These are phyloP conservation scores for Lysandra coridon DNA, from an alignment of 2,888 invertebrate genomes.

Conservation along the genomic window DNA sequence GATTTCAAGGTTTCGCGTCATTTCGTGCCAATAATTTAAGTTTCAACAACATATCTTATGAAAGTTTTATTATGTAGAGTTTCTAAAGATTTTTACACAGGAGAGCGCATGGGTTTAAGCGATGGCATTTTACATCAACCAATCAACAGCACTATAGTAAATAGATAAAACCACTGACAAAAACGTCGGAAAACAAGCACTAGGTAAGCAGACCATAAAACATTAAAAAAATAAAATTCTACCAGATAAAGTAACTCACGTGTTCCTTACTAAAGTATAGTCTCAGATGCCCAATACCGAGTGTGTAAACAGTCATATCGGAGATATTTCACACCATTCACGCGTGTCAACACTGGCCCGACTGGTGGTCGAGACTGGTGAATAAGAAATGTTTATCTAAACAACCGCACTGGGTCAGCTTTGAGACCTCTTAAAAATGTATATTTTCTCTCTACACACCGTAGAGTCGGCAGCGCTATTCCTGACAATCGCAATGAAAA, in stretches of 20 bases:
- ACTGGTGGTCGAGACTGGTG: background rate
- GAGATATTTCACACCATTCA: slow-evolving; percentile 3
- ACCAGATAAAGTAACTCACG: background rate
- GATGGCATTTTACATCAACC: too few relatives aligned
- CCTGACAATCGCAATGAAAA: background rate
- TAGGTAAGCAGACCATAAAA: background rate
- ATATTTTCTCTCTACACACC: background rate
- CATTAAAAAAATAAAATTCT: background rate
- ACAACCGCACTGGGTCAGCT: slow-evolving; percentile 17
- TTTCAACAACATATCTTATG: too few relatives aligned
- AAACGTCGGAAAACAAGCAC: too few relatives aligned
- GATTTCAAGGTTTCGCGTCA: background rate
- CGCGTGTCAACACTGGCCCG: background rate
- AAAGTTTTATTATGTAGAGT: too few relatives aligned
- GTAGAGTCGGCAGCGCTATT: background rate
- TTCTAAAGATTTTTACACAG: too few relatives aligned
- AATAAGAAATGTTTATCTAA: slow-evolving; percentile 11
- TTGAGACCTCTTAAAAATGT: background rate
- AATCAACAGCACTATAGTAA: too few relatives aligned
- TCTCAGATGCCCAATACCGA: background rate
- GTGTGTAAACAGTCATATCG: background rate
- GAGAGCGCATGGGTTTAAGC: too few relatives aligned
- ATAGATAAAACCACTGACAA: too few relatives aligned
- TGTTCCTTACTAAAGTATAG: background rate
- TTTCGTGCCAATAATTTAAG: background rate